These are phyloP conservation scores for Antrozous pallidus DNA, from an alignment of 2,797 vertebrate genomes.

Conservation along the genomic window DNA sequence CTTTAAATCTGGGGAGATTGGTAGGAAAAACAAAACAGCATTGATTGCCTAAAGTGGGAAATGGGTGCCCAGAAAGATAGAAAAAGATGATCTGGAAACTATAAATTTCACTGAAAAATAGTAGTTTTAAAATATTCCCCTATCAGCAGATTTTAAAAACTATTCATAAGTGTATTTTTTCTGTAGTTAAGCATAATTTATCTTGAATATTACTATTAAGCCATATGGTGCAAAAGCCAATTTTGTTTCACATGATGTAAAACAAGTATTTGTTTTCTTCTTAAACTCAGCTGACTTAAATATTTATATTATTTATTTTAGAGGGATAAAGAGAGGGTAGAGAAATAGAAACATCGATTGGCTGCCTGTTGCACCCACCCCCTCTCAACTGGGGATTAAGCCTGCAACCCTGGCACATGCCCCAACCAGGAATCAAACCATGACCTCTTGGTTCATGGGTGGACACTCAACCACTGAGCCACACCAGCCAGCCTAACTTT, in stretches of 20 bases:
- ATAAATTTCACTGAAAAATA: not conserved
- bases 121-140: not conserved
- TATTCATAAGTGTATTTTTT: not conserved
- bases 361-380: not conserved
- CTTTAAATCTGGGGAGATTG: not conserved
- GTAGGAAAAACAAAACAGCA: not conserved
- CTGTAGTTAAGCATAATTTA: not conserved
- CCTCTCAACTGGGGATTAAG: not conserved
- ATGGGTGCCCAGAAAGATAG: not conserved
- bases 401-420: not conserved
- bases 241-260: not conserved
- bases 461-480: not conserved
- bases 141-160: not conserved
- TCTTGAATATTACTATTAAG: not conserved
- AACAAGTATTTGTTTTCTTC: conserved; percentile 7
- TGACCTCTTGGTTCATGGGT: not conserved
- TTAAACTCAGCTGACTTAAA: not conserved
- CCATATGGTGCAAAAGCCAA: not conserved
- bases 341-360: not conserved
- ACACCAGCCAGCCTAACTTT: not conserved
- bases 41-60: not conserved
- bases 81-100: not conserved
- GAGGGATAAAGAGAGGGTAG: not conserved
- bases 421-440: not conserved
- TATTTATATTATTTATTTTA: too few species aligned